These are phyloP conservation scores for Brachyistius frenatus DNA, from an alignment of 2,113 vertebrate species.

Conservation along the genomic window DNA sequence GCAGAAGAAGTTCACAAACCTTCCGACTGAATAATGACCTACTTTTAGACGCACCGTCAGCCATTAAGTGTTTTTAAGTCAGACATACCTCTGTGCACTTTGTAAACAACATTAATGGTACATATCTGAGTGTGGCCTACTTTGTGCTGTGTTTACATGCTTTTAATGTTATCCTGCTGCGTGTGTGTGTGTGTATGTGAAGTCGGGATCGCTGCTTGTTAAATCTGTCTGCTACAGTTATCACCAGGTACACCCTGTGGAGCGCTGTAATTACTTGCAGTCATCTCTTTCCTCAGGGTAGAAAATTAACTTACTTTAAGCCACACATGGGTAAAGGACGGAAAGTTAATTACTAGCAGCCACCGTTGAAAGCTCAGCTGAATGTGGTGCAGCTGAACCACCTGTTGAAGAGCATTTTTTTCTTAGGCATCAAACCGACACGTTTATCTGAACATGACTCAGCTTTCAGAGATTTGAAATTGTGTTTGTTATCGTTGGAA, in stretches of 20 bases:
- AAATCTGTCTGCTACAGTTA: constrained; percentile 72
- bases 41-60: constrained; percentile 20
- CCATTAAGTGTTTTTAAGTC: background rate
- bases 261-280: constrained; percentile 65
- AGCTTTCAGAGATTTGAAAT: no score
- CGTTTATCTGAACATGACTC: background rate
- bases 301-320: constrained; percentile 55
- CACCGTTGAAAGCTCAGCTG: constrained; percentile 26
- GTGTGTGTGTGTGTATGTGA: constrained; percentile 6
- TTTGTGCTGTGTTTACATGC: constrained; percentile 48
- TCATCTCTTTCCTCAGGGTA: constrained; percentile 49
- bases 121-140: constrained; percentile 14
- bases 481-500: no score
- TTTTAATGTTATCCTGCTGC: constrained; percentile 55
- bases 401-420: constrained; percentile 37
- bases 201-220: constrained; percentile 49
- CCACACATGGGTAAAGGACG: background rate
- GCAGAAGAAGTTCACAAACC: background rate
- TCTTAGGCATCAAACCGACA: constrained; percentile 16
- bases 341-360: constrained; percentile 51
- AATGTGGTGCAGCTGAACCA: constrained; percentile 12
- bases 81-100: constrained; percentile 40
- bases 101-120: constrained; percentile 57
- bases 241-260: constrained; percentile 67
- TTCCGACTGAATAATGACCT: constrained; percentile 28